phyloP scores from a whole-genome alignment of 2,888 invertebrate species.

The Microctonus brassicae region DNA sequence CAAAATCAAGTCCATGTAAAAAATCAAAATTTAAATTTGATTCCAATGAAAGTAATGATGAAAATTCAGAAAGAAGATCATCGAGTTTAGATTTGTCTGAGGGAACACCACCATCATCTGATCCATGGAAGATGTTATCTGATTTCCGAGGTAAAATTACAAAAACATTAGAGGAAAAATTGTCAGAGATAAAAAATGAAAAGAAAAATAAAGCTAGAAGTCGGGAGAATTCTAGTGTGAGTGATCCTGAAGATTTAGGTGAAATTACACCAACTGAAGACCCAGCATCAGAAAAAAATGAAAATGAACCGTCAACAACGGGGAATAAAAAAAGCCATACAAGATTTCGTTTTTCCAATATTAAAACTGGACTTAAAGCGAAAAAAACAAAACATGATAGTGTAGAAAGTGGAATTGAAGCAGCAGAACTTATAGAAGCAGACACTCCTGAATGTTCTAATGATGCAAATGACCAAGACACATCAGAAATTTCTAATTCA shows the following conservation, averaged over 20 bases:
- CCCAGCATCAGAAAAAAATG: slow-evolving; percentile 52
- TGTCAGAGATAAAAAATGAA: slow-evolving; percentile 78
- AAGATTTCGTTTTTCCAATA: slow-evolving; percentile 68
- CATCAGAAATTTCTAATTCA: slow-evolving; percentile 3
- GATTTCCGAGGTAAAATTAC: slow-evolving; percentile 82
- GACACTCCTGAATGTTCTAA: not conserved
- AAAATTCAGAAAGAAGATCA: slow-evolving; percentile 75
- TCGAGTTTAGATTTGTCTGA: slow-evolving; percentile 72
- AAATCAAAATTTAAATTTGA: slow-evolving; percentile 71
- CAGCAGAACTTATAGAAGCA: slow-evolving; percentile 68
- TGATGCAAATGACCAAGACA: slow-evolving; percentile 4
- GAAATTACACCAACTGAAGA: slow-evolving; percentile 61
- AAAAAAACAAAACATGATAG: slow-evolving; percentile 57
- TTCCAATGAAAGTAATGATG: slow-evolving; percentile 60
- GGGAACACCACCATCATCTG: slow-evolving; percentile 72
- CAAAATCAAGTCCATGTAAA: slow-evolving; percentile 67
- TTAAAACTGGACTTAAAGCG: slow-evolving; percentile 65
- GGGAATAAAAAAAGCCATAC: slow-evolving; percentile 33
- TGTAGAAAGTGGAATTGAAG: slow-evolving; percentile 66
- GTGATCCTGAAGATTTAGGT: slow-evolving; percentile 75
- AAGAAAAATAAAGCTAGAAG: slow-evolving; percentile 71
- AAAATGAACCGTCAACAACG: slow-evolving; percentile 48
- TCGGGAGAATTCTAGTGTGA: slow-evolving; percentile 76
- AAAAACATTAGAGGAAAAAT: slow-evolving; percentile 83
- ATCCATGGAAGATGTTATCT: slow-evolving; percentile 81